phyloP scores from a whole-genome alignment of 2,888 invertebrate genomes.

The Spicauda simplicius region DNA sequence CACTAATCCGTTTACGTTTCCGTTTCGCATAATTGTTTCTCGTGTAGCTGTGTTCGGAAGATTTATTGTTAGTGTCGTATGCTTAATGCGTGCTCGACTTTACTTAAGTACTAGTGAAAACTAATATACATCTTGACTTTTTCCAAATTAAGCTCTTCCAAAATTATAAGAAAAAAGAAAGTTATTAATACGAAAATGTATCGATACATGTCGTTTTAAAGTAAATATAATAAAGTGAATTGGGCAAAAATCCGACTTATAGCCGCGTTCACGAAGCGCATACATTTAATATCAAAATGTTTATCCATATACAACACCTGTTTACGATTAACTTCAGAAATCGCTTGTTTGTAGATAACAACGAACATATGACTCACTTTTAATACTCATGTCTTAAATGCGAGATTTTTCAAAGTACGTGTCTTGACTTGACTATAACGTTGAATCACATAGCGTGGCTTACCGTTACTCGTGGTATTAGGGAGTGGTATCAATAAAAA shows the following conservation, averaged over 20 bases:
- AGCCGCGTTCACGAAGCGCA: no score
- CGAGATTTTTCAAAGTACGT: conserved; percentile 24
- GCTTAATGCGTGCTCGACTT: no score
- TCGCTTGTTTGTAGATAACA: neutral
- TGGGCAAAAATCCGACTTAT: no score
- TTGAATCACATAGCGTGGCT: conserved; percentile 19
- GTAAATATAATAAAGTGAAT: no score
- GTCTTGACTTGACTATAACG: conserved; percentile 17
- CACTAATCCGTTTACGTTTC: conserved; percentile 66
- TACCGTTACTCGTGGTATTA: conserved; percentile 5
- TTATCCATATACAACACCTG: no score
- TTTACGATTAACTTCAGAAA: neutral
- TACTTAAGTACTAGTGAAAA: no score
- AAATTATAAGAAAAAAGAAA: no score
- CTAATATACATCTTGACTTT: no score
- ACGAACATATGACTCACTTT: conserved; percentile 9
- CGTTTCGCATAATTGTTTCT: conserved; percentile 57
- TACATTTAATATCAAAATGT: no score
- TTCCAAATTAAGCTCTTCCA: no score
- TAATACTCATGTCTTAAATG: conserved; percentile 1
- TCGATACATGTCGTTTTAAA: no score
- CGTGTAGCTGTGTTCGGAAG: neutral
- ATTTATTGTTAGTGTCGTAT: conserved; percentile 12
- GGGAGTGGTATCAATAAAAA: neutral
- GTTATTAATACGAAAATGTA: no score